Base-by-base conservation (phyloP, 2,113 vertebrate species). In the Crotalus helleri region DNA sequence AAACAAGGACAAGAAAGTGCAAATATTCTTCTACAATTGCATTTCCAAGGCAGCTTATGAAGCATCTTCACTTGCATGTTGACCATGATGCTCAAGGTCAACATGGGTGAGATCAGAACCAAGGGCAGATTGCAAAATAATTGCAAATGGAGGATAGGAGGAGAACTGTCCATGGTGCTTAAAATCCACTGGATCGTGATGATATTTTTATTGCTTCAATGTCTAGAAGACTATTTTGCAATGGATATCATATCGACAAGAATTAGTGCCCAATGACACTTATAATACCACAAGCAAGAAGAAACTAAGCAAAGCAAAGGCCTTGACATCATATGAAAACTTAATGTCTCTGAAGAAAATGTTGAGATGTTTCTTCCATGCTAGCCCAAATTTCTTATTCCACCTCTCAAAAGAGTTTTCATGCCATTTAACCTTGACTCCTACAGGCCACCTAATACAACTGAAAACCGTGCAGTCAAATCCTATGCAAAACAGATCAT, bases 91-190 rank as follows among this genome's bases (percentile, higher is more conserved):
- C 13, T 19, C n/a, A 85, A 61, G 23, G 11, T 15, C 69, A 91
- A 85, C 46, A 46, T 49, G n/a, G 23, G 49, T 24, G n/a, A 58
- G 11, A 74, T 53, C 29, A 51, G 23, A 26, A 58, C 57, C 39
- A 49, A 24, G 19, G 58, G 21, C 90, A 9, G n/a, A 26, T 44
- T 53, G 46, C 1, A 54, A 54, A 61, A 51, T 23, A 21, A 33
- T 26, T 23, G 39, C 49, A 91, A 74, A 91, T 44, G 54, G n/a
- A 49, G 12, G 54, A 57, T 21, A 92, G 39, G 15, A n/a, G 59
- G 74, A 96, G 96, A 96, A 96, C 95, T 97, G 96, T 97, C 97
- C 97, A 96, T 92, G 96, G 96, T 97, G 53, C 96, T 97, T 96
- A 94, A 88, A 93, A 92, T 19, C 29, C 54, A 81, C 0, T 59